Base-by-base conservation (phyloP, 1,140 invertebrate species). In the Caenorhabditis latens region DNA sequence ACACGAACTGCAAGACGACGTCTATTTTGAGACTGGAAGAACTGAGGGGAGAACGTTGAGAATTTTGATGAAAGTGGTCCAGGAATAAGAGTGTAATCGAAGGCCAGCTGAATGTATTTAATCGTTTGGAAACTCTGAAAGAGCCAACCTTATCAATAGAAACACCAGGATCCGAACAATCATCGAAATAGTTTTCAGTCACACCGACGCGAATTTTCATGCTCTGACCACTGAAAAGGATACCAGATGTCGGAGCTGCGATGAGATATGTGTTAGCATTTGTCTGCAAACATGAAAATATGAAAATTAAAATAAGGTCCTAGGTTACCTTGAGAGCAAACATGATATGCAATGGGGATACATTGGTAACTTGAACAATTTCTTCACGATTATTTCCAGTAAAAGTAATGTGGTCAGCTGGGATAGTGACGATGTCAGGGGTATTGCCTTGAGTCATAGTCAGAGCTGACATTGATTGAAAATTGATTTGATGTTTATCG, bases 71-170 rank as follows among this genome's bases (percentile, higher is more conserved):
- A 46, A 13, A 14, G 1, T 40, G 42, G 46, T 46, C 46, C 46
- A 50, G 71, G n/a, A 24, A 79, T 79, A n/a, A 79, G 46, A 79
- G 46, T n/a, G n/a, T 79, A 79, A 40, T 79, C 71, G 21, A 79
- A 46, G n/a, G 71, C 71, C 21, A 79, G 21, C 71, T 79, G 14
- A 24, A 79, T 46, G 43, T 11, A n/a, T 14, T 75, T 75, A 7
- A 19, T 24, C 11, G 3, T 9, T 53, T 50, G n/a, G 13, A 32
- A n/a, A 79, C 0, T 2, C 14, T 11, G 53, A 6, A n/a, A 11
- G 21, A 21, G 16, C 43, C 9, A 50, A 79, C 71, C 21, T 79
- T 79, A 32, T 79, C 71, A 24, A 79, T 79, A 5, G 46, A 79
- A 24, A 21, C 46, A 14, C 46, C 71, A 2, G 71, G 71, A 24